A percentile compares a stretch with the other conserved stretches of the same genome.
Conservation (phyloP, 2,113 vertebrate genomes). For the Cathartes aura region DNA sequence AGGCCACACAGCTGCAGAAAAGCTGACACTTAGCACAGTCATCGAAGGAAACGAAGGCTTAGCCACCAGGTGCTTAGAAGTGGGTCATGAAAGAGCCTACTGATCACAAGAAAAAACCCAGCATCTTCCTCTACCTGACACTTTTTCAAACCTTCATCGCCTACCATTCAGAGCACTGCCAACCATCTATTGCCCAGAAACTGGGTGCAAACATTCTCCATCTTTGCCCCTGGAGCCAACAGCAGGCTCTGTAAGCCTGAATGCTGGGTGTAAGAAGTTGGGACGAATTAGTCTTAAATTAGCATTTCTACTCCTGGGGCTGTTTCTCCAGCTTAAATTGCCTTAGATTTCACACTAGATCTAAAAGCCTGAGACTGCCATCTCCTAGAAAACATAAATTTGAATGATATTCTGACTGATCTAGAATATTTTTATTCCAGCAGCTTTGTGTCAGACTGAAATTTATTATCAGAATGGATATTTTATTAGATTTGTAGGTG, state of each 20-base stretch:
- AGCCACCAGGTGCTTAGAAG: background rate
- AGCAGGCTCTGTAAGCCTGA: background rate
- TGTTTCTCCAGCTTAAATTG: background rate
- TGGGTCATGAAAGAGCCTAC: background rate
- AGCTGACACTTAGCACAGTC: background rate
- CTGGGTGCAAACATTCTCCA: background rate
- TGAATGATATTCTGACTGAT: background rate
- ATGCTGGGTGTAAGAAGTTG: fast-evolving
- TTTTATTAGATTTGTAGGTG: background rate
- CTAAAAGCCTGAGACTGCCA: background rate
- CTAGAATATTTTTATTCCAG: background rate
- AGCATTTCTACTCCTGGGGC: background rate
- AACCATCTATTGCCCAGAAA: background rate
- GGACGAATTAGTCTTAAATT: background rate
- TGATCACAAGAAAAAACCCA: background rate
- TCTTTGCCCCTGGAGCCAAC: background rate
- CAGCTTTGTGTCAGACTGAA: background rate
- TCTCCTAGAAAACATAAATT: background rate
- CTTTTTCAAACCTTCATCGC: background rate
- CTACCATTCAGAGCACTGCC: background rate
- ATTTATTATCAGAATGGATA: background rate
- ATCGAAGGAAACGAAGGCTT: background rate
- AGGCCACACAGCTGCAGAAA: background rate
- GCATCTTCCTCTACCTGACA: background rate
- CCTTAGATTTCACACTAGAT: background rate